Base-by-base conservation (phyloP, 92 coral and sea anemone species). In the Paramuricea clavata region DNA sequence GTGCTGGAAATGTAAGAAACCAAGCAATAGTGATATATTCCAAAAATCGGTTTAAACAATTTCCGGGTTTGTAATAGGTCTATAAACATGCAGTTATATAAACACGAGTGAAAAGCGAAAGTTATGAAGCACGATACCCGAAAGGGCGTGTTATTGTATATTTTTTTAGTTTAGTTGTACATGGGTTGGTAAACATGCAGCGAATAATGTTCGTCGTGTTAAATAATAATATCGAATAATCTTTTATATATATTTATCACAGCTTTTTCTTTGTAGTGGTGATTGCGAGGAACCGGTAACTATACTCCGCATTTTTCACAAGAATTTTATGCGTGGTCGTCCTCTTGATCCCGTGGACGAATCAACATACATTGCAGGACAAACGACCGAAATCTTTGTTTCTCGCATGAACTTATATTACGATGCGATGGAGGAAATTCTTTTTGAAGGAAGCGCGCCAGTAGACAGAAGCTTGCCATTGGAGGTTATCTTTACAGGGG, bases 371-470 rank as follows among this genome's bases (percentile, higher is more conserved):
- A 49, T 59, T 7, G 85, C 86, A 26, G 88, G 93, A 34, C 62
- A 54, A 15, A 90, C 90, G 2, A 72, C 74, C 1, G 93, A 90
- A 42, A 90, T 87, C 23, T 87, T 90, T 42, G 59, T 90, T 0
- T 81, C 85, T 19, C 62, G 91, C 36, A 30, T 27, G 32, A 31
- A 25, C 22, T 1, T 87, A 16, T 87, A 21, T 70, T 72, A 82
- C 1, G 88, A 90, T 67, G 93, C 88, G 0, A 86, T 87, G 93
- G 65, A 49, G 6, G 93, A 90, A 39, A 83, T 90, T 16, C 22
- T 69, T 28, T n/a, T 60, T 21, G 49, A 57, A 12, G 17, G 33
- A 6, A 59, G 74, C 23, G 72, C 54, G n/a, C 21, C 69, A 9
- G 44, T 49, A 12, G 93, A 90, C 54, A 49, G 82, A 50, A 90